Evolutionary conservation across 2,113 vertebrate species (phyloP).

Genomic region (Oryctolagus cuniculus): mOryCun1.1 NC_091434.1:62408501-62409000

Average conservation of each 20-base stretch:
- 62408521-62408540: not conserved
- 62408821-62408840: not conserved
- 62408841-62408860: too few species aligned
- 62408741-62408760: not conserved
- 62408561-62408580: slow-evolving; percentile 35
- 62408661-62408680: not conserved
- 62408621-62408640: not conserved
- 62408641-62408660: not conserved
- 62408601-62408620: not conserved
- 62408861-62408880: not conserved
- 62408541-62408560: not conserved
- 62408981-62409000: not conserved
- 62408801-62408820: not conserved
- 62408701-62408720: not conserved
- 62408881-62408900: not conserved
- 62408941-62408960: not conserved
- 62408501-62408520: not conserved
- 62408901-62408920: not conserved
- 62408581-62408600: not conserved
- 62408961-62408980: not conserved
- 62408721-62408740: not conserved
- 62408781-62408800: not conserved
- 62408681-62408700: not conserved
- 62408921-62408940: not conserved
- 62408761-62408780: not conserved